These are phyloP conservation scores for Selenia dentaria DNA, from an alignment of 2,888 invertebrate species.

Conservation along the genomic window DNA sequence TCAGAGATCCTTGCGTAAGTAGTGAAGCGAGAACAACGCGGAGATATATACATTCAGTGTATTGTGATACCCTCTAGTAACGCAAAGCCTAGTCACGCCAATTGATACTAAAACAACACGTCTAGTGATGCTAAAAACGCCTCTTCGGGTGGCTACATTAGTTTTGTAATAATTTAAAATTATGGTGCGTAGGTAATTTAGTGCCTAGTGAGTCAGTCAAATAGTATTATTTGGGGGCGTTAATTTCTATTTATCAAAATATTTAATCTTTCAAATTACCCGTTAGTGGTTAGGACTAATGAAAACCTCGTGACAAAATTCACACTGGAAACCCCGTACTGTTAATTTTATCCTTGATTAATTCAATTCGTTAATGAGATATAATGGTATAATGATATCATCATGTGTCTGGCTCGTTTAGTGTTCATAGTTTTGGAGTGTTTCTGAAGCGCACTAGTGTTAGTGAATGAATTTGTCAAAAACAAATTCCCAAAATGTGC, in stretches of 20 bases:
- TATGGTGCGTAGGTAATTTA: background rate
- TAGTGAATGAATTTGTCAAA: conserved; percentile 23
- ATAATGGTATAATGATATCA: conserved; percentile 59
- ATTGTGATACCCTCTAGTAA: conserved; percentile 31
- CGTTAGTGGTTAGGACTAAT: conserved; percentile 38
- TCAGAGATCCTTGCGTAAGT: conserved; percentile 40
- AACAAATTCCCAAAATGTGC: conserved; percentile 27
- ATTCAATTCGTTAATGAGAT: conserved; percentile 63
- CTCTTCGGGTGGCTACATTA: too few species aligned
- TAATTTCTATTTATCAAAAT: background rate
- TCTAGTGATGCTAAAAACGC: too few species aligned
- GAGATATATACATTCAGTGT: conserved; percentile 17
- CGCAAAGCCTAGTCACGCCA: conserved; percentile 22
- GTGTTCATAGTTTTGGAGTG: conserved; percentile 55
- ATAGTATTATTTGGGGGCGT: background rate
- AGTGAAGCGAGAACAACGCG: conserved; percentile 17
- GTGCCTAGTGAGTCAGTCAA: background rate
- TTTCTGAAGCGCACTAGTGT: conserved; percentile 55
- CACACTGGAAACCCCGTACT: conserved; percentile 42
- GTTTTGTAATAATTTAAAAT: background rate
- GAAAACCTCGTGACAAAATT: conserved; percentile 66
- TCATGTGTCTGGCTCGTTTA: conserved; percentile 45
- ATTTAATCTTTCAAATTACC: background rate
- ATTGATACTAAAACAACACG: too few species aligned
- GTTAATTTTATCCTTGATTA: conserved; percentile 57